Conservation (phyloP, 2,888 invertebrate genomes). For the Drosophila falleni region DNA sequence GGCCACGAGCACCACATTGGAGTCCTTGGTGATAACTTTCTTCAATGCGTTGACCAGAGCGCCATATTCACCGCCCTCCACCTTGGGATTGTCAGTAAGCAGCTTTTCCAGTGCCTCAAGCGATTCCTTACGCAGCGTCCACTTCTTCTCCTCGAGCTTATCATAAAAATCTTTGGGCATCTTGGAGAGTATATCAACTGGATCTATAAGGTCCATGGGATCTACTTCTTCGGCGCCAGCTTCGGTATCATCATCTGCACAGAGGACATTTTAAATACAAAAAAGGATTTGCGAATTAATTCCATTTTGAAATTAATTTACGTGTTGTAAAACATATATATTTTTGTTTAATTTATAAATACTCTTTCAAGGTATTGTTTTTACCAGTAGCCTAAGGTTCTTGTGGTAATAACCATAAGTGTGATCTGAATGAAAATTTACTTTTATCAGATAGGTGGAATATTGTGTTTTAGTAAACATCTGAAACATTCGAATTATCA, state of each 20-base stretch:
- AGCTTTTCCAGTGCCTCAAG: conserved; percentile 93
- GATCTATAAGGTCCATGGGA: conserved; percentile 95
- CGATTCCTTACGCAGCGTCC: conserved; percentile 98
- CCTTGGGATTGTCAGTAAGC: conserved; percentile 90
- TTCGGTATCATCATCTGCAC: conserved; percentile 86
- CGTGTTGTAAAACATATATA: too few relatives aligned
- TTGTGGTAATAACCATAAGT: background rate
- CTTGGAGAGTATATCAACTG: conserved; percentile 96
- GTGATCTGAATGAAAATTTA: background rate
- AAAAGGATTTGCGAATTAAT: background rate
- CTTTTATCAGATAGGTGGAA: background rate
- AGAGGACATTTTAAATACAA: background rate
- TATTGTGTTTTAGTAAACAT: background rate
- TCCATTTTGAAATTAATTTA: background rate
- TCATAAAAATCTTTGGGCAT: conserved; percentile 98
- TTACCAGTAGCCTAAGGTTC: too few relatives aligned
- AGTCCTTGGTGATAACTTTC: conserved; percentile 96
- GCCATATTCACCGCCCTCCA: conserved; percentile 97
- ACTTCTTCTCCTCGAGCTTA: conserved; percentile 97
- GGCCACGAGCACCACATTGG: conserved; percentile 97
- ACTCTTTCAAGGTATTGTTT: too few relatives aligned
- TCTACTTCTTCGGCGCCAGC: conserved; percentile 89
- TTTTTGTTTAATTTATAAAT: too few relatives aligned
- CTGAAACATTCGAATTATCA: background rate
- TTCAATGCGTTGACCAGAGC: conserved; percentile 94